Base-by-base conservation (phyloP, 2,113 vertebrate genomes). In the Conger conger region DNA sequence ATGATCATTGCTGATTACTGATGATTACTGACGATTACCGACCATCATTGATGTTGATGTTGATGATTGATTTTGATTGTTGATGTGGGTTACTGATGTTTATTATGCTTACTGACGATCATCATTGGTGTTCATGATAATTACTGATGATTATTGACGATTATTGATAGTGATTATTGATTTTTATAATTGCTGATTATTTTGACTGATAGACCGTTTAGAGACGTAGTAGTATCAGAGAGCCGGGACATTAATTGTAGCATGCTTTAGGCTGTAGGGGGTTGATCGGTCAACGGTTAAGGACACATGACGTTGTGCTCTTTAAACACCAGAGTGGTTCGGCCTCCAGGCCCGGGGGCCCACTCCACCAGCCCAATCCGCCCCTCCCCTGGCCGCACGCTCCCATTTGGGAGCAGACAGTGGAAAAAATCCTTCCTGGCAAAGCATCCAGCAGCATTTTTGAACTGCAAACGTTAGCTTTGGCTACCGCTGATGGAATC, bases 391-490 rank as follows among this genome's bases (percentile, higher is more conserved):
- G 13, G 68, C 33, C 9, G 5, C 68, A 33, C 27, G 20, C n/a
- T 73, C 23, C 3, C 18, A 63, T 27, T 23, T 27, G 23, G 68
- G 45, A 50, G 45, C 9, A 50, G 45, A 50, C 4, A 73, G 9
- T n/a, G 68, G n/a, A 27, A 60, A 63, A 27, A 63, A 63, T 18
- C 36, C 36, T 78, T 78, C 76, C 76, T 78, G 76, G 76, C 76
- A 37, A 20, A 23, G 15, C 2, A 3, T 78, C 9, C 76, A 37
- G 33, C 36, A 4, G 76, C 76, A 36, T 78, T 38, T 78, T 78
- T 78, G 37, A 38, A 78, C 36, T 4, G 76, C 36, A 6, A 78
- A 7, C 76, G 3, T 17, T 38, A 78, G 76, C 76, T 36, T 37
- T 38, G 33, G 76, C 35, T 2, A 3, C 36, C 16, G 76, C 76